Evolutionary conservation across 2,797 vertebrate species (phyloP), one percentile per base, ranked within the genome.

Genomic region (Myotis planiceps): DNA sequence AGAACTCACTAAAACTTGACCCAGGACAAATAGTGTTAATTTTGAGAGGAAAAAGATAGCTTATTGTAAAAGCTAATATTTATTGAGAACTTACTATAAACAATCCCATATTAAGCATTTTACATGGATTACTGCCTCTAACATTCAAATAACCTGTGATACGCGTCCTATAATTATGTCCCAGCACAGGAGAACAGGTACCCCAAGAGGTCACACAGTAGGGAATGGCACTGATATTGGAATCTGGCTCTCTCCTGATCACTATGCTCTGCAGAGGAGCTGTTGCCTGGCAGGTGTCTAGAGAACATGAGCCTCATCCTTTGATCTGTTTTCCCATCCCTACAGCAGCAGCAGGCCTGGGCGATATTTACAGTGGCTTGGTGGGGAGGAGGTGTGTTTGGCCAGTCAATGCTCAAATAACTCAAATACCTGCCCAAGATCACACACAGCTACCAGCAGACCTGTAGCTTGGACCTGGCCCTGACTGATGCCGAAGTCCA

Each of bases 1-100:
- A 90, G 39, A 93, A 69, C 21, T 88, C 87, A 72, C 34, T 53
- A 60, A 88, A 79, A 71, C 19, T 85, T 95, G 83, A 76, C 66
- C 75, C 3, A 23, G 39, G 37, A 68, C 21, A 78, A 90, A 66
- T 19, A 80, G 51, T 66, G 10, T 76, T 97, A 42, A 92, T 63
- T 88, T 60, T 74, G 15, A 97, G 16, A 86, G 34, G 7, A 34
- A 84, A 23, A 93, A 86, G 55, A 78, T 3, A 45, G 32, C 15
- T 63, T 69, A 27, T 45, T 39, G 45, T 53, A 79, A 71, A 75
- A 66, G 23, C 51, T 79, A 92, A 6, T 72, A 47, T 74, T 63
- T 90, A 80, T 42, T 66, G 39, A 13, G 5, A 92, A 87, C 7
- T 80, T 75, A 12, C 32, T 80, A 16, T 42, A 27, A 86, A 60